These are phyloP conservation scores for Myotis yumanensis DNA, from an alignment of 2,113 vertebrate species.

Conservation along the genomic window DNA sequence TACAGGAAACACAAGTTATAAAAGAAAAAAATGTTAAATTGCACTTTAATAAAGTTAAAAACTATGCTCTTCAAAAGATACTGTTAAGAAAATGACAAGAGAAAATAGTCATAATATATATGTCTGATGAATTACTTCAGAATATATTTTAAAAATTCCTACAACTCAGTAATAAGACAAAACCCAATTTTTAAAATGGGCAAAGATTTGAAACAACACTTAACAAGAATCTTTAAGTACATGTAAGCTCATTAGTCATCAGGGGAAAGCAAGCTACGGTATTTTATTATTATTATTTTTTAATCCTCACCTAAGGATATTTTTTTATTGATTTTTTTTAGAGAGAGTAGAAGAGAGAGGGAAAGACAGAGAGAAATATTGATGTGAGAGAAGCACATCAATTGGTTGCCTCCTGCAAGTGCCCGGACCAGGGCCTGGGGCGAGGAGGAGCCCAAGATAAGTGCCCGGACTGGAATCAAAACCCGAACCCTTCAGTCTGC, in stretches of 20 bases:
- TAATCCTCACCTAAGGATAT: too few species aligned
- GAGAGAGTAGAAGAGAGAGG: too few species aligned
- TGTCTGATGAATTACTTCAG: not conserved
- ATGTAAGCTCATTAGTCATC: not conserved
- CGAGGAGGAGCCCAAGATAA: too few species aligned
- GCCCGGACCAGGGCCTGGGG: too few species aligned
- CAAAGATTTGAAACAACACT: not conserved
- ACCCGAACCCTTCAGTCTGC: too few species aligned
- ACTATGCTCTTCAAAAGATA: not conserved
- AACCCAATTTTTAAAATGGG: not conserved
- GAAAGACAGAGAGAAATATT: too few species aligned
- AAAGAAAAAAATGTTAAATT: not conserved
- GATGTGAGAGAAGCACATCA: too few species aligned
- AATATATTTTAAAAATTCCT: not conserved
- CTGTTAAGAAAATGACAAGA: not conserved
- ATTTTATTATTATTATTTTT: too few species aligned
- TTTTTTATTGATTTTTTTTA: too few species aligned
- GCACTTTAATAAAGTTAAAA: not conserved
- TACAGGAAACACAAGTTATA: not conserved
- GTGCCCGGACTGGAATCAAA: too few species aligned
- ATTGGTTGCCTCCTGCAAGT: too few species aligned
- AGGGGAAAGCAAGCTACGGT: not conserved
- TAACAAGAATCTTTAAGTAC: not conserved
- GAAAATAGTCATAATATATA: not conserved
- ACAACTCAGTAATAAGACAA: not conserved